Evolutionary conservation across 2,888 invertebrate genomes (phyloP), one percentile per base, ranked within the genome.

Genomic region (Teleiodes luculella): DNA sequence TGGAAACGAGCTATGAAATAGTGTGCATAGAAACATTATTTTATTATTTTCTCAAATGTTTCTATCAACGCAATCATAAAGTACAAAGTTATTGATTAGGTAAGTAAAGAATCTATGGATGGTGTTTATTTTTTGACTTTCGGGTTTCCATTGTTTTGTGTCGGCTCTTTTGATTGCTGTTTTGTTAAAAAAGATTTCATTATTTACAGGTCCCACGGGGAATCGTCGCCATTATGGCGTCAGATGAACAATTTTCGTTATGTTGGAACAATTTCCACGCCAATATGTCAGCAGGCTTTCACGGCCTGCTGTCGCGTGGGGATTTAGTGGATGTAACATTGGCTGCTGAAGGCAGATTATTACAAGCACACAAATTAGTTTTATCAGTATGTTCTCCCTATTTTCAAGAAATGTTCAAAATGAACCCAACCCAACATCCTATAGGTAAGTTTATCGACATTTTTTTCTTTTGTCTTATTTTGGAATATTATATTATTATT

Each of bases 211-310:
- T 81, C 76, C 78, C 71, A 64, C 63, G 64, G 65, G 61, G 67
- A 74, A 62, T 66, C 81, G 84, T 78, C 90, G 88, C 89, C 91
- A 92, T 90, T 83, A 92, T 92, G 92, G 92, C 92, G 92, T 92
- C 92, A 89, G 92, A 92, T 90, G 93, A 93, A 88, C 93, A 93
- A 79, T 93, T 93, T 87, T 93, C 93, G 80, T 84, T 94, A 86
- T 93, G 93, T 87, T 94, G 93, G 93, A 94, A 94, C 88, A 93
- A 93, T 88, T 93, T 93, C 89, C 93, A 93, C 85, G 92, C 92
- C 63, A 94, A 94, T 73, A 91, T 94, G 87, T 92, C 93, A 61
- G 92, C 92, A 79, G 93, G 93, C 70, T 93, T 94, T 78, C 93
- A 93, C 70, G 92, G 93, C 80, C 91, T 93, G 76, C 83, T 93